Evolutionary conservation across 2,888 invertebrate species (phyloP).

Genomic region (Phortica okadai): DNA sequence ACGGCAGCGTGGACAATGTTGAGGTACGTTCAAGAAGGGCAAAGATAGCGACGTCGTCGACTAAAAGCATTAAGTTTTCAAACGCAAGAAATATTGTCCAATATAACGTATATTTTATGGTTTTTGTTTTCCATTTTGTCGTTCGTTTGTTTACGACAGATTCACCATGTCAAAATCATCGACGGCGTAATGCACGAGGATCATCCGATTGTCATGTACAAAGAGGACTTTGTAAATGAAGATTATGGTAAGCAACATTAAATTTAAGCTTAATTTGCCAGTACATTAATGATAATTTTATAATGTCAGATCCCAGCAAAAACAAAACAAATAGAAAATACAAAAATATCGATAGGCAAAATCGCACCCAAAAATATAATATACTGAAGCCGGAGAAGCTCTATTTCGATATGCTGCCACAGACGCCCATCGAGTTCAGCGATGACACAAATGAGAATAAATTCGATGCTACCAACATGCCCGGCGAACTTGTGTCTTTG

Average conservation of each 20-base stretch:
- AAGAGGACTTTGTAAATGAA: conserved; percentile 73
- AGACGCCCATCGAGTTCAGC: conserved; percentile 57
- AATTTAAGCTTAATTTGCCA: background rate
- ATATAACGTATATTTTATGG: background rate
- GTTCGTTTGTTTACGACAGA: conserved; percentile 47
- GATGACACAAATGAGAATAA: conserved; percentile 48
- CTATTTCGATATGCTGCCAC: conserved; percentile 68
- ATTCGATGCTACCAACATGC: conserved; percentile 47
- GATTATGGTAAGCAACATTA: conserved; percentile 66
- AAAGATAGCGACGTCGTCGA: background rate
- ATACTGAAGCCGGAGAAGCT: conserved; percentile 61
- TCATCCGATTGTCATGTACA: conserved; percentile 73
- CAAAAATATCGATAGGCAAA: conserved; percentile 52
- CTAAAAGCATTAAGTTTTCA: background rate
- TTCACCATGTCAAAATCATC: conserved; percentile 62
- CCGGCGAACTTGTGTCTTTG: conserved; percentile 54
- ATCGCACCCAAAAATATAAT: conserved; percentile 46
- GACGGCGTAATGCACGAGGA: conserved; percentile 64
- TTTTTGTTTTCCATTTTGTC: conserved; percentile 2
- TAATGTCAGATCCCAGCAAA: conserved; percentile 57
- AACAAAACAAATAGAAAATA: conserved; percentile 56
- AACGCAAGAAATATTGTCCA: conserved; percentile 3
- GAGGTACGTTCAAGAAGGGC: conserved; percentile 58
- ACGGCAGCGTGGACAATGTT: conserved; percentile 65
- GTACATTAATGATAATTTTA: background rate